phyloP scores from a whole-genome alignment of 2,797 vertebrate genomes.

The Hippocampus kuda region DNA sequence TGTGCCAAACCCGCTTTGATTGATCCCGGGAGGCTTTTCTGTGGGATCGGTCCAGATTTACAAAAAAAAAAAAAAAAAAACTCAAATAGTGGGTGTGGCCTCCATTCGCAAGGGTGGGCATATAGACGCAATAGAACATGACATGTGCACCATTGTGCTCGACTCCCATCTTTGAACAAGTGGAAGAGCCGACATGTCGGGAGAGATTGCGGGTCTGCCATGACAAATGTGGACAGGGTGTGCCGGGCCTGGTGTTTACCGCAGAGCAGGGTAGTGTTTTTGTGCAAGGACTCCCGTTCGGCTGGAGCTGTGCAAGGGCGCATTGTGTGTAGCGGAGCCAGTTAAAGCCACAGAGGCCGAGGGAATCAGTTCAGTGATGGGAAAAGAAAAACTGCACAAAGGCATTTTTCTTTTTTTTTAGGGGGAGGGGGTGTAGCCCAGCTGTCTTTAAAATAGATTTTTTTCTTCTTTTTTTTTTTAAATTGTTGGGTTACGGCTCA shows the following conservation, averaged over 20 bases:
- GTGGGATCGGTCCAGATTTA: slow-evolving; percentile 22
- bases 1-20: background rate
- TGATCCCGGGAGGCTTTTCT: slow-evolving; percentile 14
- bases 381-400: slow-evolving; percentile 48
- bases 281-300: slow-evolving; percentile 44
- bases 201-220: slow-evolving; percentile 29
- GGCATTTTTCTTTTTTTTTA: slow-evolving; percentile 24
- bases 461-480: slow-evolving; percentile 21
- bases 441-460: slow-evolving; percentile 25
- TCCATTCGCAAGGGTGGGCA: slow-evolving; percentile 1
- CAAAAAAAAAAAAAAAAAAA: background rate
- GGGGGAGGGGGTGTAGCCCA: slow-evolving; percentile 23
- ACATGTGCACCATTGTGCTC: slow-evolving; percentile 12
- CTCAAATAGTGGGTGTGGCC: slow-evolving; percentile 9
- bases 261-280: slow-evolving; percentile 54
- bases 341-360: slow-evolving; percentile 47
- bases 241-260: slow-evolving; percentile 44
- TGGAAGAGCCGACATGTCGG: slow-evolving; percentile 6
- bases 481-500: slow-evolving; percentile 16
- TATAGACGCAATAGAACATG: slow-evolving; percentile 19
- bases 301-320: slow-evolving; percentile 30
- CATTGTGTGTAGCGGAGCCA: slow-evolving; percentile 37
- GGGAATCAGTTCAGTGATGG: slow-evolving; percentile 30
- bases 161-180: slow-evolving; percentile 10
- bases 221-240: slow-evolving; percentile 47